Percentiles rank a stretch among this genome's conserved stretches.
phyloP scores from a whole-genome alignment of 2,888 invertebrate species.

The Drosophila ustulata region DNA sequence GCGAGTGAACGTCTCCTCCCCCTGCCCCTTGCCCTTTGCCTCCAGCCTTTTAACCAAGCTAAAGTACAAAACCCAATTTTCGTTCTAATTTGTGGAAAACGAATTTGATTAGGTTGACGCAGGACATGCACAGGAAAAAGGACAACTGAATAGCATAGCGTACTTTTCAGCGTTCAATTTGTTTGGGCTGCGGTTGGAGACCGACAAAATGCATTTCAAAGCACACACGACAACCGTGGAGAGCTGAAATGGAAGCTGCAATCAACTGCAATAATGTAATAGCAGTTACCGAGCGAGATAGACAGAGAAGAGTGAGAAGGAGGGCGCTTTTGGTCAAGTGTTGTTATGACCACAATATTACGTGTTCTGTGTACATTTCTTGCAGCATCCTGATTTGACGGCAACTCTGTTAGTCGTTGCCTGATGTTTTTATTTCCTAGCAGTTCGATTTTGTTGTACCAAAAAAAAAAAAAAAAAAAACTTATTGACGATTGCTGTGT shows the following conservation, averaged over 20 bases:
- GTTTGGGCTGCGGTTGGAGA: slow-evolving; percentile 49
- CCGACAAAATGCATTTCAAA: slow-evolving; percentile 45
- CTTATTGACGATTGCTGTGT: slow-evolving; percentile 44
- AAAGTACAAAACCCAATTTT: slow-evolving; percentile 58
- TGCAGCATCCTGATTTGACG: slow-evolving; percentile 43
- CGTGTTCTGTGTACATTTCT: slow-evolving; percentile 58
- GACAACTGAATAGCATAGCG: slow-evolving; percentile 33
- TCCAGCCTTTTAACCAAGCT: not conserved
- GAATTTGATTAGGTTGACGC: slow-evolving; percentile 58
- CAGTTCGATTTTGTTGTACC: slow-evolving; percentile 56
- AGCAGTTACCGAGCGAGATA: slow-evolving; percentile 45
- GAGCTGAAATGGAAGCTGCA: slow-evolving; percentile 65
- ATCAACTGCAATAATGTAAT: slow-evolving; percentile 77
- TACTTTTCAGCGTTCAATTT: slow-evolving; percentile 53
- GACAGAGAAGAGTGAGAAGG: not conserved
- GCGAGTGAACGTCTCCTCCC: slow-evolving; percentile 1
- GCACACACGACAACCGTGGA: slow-evolving; percentile 10
- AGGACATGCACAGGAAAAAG: not conserved
- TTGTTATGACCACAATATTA: slow-evolving; percentile 71
- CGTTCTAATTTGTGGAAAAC: slow-evolving; percentile 57
- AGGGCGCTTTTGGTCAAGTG: slow-evolving; percentile 7
- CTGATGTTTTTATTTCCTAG: slow-evolving; percentile 45
- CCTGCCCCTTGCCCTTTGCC: too few species aligned
- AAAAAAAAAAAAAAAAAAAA: slow-evolving; percentile 11
- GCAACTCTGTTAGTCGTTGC: slow-evolving; percentile 49